Evolutionary conservation across 2,113 vertebrate species (phyloP).

Genomic region (Tylochromis polylepis): DNA sequence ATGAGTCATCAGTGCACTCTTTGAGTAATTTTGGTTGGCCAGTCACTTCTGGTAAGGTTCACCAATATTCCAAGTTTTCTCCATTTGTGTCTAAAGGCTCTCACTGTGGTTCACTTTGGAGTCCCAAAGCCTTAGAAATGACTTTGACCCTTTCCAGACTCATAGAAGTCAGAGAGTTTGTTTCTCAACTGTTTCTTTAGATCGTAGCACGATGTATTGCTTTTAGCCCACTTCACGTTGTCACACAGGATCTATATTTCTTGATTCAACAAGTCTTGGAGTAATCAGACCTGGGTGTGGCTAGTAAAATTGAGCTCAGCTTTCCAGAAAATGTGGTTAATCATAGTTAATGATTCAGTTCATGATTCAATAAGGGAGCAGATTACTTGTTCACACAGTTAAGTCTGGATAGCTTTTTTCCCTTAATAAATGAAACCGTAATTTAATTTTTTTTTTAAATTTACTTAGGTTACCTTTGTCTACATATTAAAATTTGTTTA

Average conservation of each 20-base stretch:
- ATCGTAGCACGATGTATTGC: neutral
- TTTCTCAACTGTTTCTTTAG: neutral
- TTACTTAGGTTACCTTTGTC: neutral
- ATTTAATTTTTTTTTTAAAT: neutral
- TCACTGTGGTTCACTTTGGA: too few relatives aligned
- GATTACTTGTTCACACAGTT: neutral
- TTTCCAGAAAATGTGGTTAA: neutral
- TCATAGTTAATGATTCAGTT: neutral
- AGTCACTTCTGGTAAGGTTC: too few relatives aligned
- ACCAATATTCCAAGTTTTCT: too few relatives aligned
- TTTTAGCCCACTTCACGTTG: neutral
- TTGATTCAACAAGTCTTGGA: neutral
- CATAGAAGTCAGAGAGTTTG: neutral
- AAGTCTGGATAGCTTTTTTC: neutral
- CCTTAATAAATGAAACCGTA: neutral
- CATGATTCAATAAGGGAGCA: neutral
- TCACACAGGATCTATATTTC: neutral
- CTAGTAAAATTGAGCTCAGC: rapidly evolving
- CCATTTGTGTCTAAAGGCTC: too few relatives aligned
- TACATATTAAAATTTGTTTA: neutral
- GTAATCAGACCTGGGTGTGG: neutral
- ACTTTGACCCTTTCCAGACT: too few relatives aligned
- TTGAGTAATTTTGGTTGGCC: too few relatives aligned
- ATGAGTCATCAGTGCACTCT: too few relatives aligned
- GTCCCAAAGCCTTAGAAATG: too few relatives aligned